Percentiles rank a stretch among this genome's conserved stretches.
These are phyloP conservation scores for Sebastes flavidus DNA, from an alignment of 2,797 vertebrate species.

Conservation along the genomic window DNA sequence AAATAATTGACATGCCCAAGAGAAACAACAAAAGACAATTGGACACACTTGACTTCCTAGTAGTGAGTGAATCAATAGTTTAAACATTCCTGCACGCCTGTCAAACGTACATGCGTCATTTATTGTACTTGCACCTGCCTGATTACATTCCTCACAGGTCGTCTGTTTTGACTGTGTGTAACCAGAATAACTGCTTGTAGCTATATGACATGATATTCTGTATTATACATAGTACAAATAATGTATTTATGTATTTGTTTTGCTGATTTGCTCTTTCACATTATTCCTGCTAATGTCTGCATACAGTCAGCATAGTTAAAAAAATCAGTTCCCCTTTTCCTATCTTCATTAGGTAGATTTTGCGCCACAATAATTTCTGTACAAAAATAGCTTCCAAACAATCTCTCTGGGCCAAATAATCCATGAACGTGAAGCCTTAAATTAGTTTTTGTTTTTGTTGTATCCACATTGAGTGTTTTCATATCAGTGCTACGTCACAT, in stretches of 20 bases:
- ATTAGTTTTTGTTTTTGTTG: not conserved
- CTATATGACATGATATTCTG: not conserved
- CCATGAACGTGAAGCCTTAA: not conserved
- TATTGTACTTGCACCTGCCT: constrained; percentile 47
- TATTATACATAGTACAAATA: not conserved
- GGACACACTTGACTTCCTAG: not conserved
- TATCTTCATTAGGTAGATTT: not conserved
- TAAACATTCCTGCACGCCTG: constrained; percentile 35
- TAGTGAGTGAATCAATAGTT: constrained; percentile 21
- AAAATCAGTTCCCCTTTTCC: not conserved
- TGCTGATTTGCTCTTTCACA: not conserved
- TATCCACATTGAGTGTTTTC: not conserved
- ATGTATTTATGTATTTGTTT: not conserved
- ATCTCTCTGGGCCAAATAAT: not conserved
- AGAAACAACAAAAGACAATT: constrained; percentile 4
- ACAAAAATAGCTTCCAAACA: not conserved
- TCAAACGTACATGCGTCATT: constrained; percentile 26
- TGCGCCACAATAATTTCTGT: not conserved
- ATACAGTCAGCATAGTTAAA: not conserved
- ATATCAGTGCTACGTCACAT: not conserved
- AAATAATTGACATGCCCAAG: not conserved
- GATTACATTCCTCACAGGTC: constrained; percentile 50
- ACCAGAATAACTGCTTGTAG: not conserved
- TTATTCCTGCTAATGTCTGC: not conserved
- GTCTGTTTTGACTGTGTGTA: constrained; percentile 6